Evolutionary conservation across 1,140 invertebrate genomes (phyloP).

Genomic region (Leptinotarsa lineolata): DNA sequence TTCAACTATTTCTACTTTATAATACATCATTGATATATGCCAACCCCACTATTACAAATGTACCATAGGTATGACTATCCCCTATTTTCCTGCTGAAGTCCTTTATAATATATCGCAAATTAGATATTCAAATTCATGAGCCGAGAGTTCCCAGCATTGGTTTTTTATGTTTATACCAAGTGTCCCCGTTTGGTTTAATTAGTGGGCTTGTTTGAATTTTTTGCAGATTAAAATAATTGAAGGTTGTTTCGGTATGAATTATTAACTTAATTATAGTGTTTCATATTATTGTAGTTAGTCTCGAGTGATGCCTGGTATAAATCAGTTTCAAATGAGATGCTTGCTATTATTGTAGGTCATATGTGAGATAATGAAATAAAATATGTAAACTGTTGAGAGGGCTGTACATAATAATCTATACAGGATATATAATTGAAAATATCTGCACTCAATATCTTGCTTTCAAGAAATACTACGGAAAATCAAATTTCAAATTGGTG

Average conservation of each 20-base stretch:
- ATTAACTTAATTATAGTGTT: not conserved
- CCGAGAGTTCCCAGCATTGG: not conserved
- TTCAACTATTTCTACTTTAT: too few species aligned
- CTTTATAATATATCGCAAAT: not conserved
- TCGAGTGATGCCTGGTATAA: not conserved
- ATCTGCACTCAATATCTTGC: too few species aligned
- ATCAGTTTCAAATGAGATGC: not conserved
- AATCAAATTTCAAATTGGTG: too few species aligned
- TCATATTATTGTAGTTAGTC: not conserved
- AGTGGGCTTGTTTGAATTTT: not conserved
- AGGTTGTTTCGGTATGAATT: not conserved
- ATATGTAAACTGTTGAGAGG: not conserved
- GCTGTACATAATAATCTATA: too few species aligned
- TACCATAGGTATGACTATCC: too few species aligned
- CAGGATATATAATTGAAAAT: too few species aligned
- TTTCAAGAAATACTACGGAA: too few species aligned
- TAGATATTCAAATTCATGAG: not conserved
- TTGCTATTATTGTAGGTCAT: not conserved
- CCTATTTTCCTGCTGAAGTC: too few species aligned
- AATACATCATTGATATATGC: too few species aligned
- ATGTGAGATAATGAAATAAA: not conserved
- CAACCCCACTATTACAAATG: too few species aligned
- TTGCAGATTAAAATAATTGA: not conserved
- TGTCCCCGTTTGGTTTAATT: not conserved
- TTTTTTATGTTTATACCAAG: not conserved